Percentiles rank a stretch among this genome's conserved stretches.
Evolutionary conservation across 2,113 vertebrate species (phyloP).

Genomic region (Empidonax traillii): DNA sequence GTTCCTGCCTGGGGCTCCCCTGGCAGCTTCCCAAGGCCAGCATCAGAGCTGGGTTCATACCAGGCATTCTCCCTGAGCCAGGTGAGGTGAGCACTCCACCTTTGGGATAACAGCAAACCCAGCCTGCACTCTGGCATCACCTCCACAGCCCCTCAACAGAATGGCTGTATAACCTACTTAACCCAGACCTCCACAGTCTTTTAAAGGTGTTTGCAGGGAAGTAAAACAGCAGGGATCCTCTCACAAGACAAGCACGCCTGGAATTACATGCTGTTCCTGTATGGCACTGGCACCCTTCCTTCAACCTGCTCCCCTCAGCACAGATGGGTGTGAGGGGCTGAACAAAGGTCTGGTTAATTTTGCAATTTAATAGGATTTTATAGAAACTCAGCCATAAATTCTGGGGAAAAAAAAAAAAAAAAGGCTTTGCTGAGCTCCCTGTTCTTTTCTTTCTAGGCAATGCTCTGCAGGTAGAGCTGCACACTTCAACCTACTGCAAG

Average conservation of each 20-base stretch:
- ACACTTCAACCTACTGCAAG: accelerated
- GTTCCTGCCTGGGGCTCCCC: not conserved
- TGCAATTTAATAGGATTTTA: not conserved
- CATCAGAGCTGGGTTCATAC: not conserved
- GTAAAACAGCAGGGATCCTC: not conserved
- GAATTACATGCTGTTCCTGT: not conserved
- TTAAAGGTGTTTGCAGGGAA: not conserved
- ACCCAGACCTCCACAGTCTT: not conserved
- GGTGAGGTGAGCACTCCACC: not conserved
- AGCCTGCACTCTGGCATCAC: not conserved
- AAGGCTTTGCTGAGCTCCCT: not conserved
- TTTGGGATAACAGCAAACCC: not conserved
- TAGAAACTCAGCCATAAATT: not conserved
- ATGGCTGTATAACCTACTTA: not conserved
- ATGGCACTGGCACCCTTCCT: accelerated
- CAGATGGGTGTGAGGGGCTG: accelerated
- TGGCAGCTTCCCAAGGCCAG: not conserved
- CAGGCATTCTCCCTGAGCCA: not conserved
- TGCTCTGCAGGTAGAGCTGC: not conserved
- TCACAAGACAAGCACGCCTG: not conserved
- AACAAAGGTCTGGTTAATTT: not conserved
- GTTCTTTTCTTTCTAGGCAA: not conserved
- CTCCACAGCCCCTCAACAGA: not conserved
- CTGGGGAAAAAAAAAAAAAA: not conserved
- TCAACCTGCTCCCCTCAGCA: not conserved